Percentiles rank a stretch among this genome's conserved stretches.
Evolutionary conservation across 1,140 invertebrate genomes (phyloP).

Genomic region (Globodera ellingtonae): DNA sequence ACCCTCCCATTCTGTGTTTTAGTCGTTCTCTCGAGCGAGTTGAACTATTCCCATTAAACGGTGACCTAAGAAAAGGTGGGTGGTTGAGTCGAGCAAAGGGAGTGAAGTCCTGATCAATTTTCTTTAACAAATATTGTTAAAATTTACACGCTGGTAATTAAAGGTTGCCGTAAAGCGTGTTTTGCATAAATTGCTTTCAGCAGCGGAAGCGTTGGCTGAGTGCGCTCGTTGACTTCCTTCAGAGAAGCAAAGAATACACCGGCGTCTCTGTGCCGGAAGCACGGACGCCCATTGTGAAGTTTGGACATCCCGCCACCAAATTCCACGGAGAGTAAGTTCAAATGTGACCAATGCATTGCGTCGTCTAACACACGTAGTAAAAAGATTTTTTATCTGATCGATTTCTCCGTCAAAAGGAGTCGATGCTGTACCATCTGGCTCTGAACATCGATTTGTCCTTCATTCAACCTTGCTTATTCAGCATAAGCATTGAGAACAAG

Average conservation of each 20-base stretch:
- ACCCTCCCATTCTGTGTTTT: no score
- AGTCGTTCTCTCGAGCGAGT: no score
- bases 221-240: not conserved
- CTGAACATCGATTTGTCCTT: not conserved
- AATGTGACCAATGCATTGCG: no score
- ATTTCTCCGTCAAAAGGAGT: not conserved
- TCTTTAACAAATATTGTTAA: not conserved
- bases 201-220: not conserved
- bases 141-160: not conserved
- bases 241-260: not conserved
- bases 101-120: not conserved
- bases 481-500: slow-evolving; percentile 23
- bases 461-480: not conserved
- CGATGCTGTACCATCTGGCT: not conserved
- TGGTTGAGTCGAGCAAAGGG: not conserved
- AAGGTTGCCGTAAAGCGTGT: no score
- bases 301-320: not conserved
- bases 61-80: not conserved
- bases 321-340: slow-evolving; percentile 23
- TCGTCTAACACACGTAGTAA: no score
- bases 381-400: not conserved
- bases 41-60: no score
- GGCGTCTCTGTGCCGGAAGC: slow-evolving; percentile 13
- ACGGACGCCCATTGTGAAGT: slow-evolving; percentile 23
- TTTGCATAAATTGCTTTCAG: not conserved